phyloP scores from a whole-genome alignment of 2,113 vertebrate genomes.

The Entosphenus tridentatus region DNA sequence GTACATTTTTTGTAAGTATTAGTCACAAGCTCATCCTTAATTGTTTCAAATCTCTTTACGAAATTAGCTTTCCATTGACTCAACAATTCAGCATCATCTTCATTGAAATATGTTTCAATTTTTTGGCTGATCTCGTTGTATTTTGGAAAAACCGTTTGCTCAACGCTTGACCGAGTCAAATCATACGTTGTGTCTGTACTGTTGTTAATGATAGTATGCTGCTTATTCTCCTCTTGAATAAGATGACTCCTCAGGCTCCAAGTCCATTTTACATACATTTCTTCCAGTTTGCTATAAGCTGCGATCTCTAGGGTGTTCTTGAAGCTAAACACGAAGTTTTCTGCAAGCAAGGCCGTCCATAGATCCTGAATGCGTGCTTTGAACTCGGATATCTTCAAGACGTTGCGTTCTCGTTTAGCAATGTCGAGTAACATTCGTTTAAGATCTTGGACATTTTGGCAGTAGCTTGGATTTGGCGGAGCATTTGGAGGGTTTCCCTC shows the following conservation, averaged over 20 bases:
- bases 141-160: constrained; percentile 1
- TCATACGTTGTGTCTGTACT: no score
- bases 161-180: no score
- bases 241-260: constrained; percentile 4
- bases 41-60: constrained; percentile 12
- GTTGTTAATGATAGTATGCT: neutral
- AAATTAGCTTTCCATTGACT: constrained; percentile 17
- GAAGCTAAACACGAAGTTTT: constrained; percentile 23
- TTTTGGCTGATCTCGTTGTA: neutral
- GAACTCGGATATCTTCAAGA: constrained; percentile 16
- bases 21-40: constrained; percentile 12
- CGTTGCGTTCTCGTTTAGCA: neutral
- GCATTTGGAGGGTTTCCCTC: constrained; percentile 25
- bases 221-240: neutral
- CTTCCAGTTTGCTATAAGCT: constrained; percentile 1
- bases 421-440: constrained; percentile 17
- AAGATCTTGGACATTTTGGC: constrained; percentile 19
- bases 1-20: constrained; percentile 14
- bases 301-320: constrained; percentile 5
- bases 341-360: constrained; percentile 19
- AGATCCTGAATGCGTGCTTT: constrained; percentile 15
- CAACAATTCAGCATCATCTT: neutral
- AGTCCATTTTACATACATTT: constrained; percentile 5
- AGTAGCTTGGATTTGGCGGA: constrained; percentile 24
- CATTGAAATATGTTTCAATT: no score